Base-by-base conservation (phyloP, 2,113 vertebrate genomes). In the Mormyrus lacerda region DNA sequence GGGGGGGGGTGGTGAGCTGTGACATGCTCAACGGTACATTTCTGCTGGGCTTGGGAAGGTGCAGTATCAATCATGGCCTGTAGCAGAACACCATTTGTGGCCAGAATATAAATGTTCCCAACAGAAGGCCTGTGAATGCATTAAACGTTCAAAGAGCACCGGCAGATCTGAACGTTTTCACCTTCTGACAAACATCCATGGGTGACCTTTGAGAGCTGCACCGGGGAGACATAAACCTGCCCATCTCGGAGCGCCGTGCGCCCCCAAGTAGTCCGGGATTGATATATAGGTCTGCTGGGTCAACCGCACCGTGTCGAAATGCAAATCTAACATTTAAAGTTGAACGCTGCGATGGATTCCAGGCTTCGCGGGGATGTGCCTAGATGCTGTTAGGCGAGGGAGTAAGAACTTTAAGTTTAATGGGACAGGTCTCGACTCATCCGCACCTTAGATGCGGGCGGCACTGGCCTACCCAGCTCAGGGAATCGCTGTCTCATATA, bases 171-270 rank as follows among this genome's bases (percentile, higher is more conserved):
- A 90, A 83, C 50, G 87, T 92, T 90, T 91, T 89, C 85, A 91
- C 90, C 93, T 79, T 94, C 93, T 89, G 91, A 91, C 92, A 94
- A 94, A 93, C 93, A 94, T 92, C 91, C 92, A 88, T 87, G 35
- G 42, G 91, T 95, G 95, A 95, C 94, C 95, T 95, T 95, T 94
- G 91, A 91, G 92, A 85, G 93, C 92, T 92, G 90, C 91, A 89
- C 93, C 93, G 92, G 88, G 91, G 93, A 93, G 93, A 95, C 92
- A 92, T 92, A 90, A 91, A 94, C 92, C 92, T 88, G 91, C 91
- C 93, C 92, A 93, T 94, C 92, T 91, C 91, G 31, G 35, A 44
- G 93, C 90, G 92, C 93, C 31, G 88, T 51, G 91, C 92, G 91
- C 92, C 94, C 94, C 93, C 88, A 39, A 93, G 94, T 92, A 87